Percentiles rank a stretch among this genome's conserved stretches.
Evolutionary conservation across 2,888 invertebrate species (phyloP).

Genomic region (Morpho helenor): DNA sequence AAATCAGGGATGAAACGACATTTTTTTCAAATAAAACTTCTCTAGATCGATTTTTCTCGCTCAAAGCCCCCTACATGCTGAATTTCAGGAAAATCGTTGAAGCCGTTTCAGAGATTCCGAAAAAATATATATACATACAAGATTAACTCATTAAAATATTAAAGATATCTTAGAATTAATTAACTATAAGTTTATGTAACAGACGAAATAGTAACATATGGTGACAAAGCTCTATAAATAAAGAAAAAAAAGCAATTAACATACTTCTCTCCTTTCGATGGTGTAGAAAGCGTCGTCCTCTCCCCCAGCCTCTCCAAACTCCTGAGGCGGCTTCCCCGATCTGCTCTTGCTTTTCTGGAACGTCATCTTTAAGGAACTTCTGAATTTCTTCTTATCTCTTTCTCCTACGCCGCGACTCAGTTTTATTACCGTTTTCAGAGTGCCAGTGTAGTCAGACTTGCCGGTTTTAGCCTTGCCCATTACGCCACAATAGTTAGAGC

Average conservation of each 20-base stretch:
- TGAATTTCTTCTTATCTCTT: constrained; percentile 80
- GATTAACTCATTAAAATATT: too few relatives aligned
- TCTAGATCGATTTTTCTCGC: too few relatives aligned
- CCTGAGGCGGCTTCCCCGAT: constrained; percentile 74
- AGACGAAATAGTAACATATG: too few relatives aligned
- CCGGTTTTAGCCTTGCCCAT: constrained; percentile 50
- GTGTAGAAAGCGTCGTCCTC: constrained; percentile 81
- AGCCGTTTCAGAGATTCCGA: too few relatives aligned
- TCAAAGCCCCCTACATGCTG: too few relatives aligned
- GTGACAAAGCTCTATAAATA: too few relatives aligned
- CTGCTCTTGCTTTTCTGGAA: constrained; percentile 84
- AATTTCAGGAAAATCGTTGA: too few relatives aligned
- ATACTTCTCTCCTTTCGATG: constrained; percentile 81
- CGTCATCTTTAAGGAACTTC: constrained; percentile 88
- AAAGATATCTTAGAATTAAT: too few relatives aligned
- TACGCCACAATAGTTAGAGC: constrained; percentile 40
- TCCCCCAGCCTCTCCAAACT: constrained; percentile 50
- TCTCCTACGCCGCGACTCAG: constrained; percentile 78
- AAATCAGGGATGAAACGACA: too few relatives aligned
- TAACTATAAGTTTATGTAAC: too few relatives aligned
- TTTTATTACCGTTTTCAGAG: constrained; percentile 91
- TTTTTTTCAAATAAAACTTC: too few relatives aligned
- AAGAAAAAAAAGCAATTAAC: constrained; percentile 12
- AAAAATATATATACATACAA: too few relatives aligned
- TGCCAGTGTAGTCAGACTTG: constrained; percentile 84